phyloP scores from a whole-genome alignment of 2,888 invertebrate genomes.

The Antheraea yamamai region DNA sequence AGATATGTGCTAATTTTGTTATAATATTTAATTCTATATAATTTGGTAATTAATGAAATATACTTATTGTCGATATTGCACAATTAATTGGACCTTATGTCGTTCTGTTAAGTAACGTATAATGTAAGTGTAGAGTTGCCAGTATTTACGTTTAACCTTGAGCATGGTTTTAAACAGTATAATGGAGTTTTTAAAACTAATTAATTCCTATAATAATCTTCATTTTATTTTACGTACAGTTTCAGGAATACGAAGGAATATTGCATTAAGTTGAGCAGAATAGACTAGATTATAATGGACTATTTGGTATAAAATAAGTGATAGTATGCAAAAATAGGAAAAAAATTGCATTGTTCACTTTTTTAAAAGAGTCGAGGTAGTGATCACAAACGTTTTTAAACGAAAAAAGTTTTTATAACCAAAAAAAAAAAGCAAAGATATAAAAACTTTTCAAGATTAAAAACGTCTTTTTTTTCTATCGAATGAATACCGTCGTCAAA shows the following conservation, averaged over 20 bases:
- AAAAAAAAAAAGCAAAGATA: not conserved
- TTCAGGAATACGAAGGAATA: not conserved
- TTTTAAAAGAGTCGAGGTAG: conserved; percentile 5
- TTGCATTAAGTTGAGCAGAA: conserved; percentile 22
- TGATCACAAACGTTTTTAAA: conserved; percentile 1
- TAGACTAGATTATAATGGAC: conserved; percentile 32
- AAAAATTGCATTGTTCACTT: conserved; percentile 19
- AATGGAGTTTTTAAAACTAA: not conserved
- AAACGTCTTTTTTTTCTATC: not conserved
- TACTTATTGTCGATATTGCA: too few relatives aligned
- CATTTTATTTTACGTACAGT: not conserved
- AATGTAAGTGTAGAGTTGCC: not conserved
- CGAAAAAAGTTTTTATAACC: not conserved
- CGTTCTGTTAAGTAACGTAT: not conserved
- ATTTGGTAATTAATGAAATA: too few relatives aligned
- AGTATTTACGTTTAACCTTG: not conserved
- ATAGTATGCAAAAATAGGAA: conserved; percentile 8
- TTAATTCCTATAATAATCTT: not conserved
- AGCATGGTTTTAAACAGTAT: not conserved
- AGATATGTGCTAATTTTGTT: not conserved
- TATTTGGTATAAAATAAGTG: conserved; percentile 22
- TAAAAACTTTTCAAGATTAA: conserved; percentile 7
- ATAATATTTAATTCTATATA: not conserved
- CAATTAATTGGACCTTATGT: too few relatives aligned
- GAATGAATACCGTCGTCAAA: not conserved